Evolutionary conservation across 2,797 vertebrate genomes (phyloP).

Genomic region (Hydrolagus colliei): DNA sequence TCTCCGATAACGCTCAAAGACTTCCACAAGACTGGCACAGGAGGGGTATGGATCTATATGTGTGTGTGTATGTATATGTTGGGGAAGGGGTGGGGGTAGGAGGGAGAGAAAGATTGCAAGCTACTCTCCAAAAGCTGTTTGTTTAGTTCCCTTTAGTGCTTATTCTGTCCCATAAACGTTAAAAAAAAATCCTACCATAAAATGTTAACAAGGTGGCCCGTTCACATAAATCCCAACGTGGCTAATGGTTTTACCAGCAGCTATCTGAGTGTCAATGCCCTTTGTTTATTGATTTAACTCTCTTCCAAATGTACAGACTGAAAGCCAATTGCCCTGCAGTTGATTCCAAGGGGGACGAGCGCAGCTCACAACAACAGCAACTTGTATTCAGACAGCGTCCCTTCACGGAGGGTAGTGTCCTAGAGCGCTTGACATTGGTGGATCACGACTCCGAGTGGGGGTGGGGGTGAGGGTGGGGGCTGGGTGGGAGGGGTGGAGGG

Average conservation of each 20-base stretch:
- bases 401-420: no score
- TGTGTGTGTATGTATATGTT: not conserved
- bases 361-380: not conserved
- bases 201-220: constrained; percentile 3
- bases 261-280: not conserved
- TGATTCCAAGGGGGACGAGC: not conserved
- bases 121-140: not conserved
- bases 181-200: constrained; percentile 21
- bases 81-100: no score
- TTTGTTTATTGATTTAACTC: constrained; percentile 25
- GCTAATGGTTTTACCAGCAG: constrained; percentile 17
- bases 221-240: not conserved
- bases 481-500: no score
- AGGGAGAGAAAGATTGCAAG: no score
- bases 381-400: not conserved
- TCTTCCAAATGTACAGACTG: constrained; percentile 2
- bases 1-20: no score
- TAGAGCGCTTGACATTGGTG: no score
- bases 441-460: no score
- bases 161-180: constrained; percentile 11
- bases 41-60: not conserved
- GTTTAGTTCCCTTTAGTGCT: constrained; percentile 3
- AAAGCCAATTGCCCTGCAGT: not conserved
- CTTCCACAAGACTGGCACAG: no score
- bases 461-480: no score